These are phyloP conservation scores for Xenopus petersii DNA, from an alignment of 2,797 vertebrate species.

Conservation along the genomic window DNA sequence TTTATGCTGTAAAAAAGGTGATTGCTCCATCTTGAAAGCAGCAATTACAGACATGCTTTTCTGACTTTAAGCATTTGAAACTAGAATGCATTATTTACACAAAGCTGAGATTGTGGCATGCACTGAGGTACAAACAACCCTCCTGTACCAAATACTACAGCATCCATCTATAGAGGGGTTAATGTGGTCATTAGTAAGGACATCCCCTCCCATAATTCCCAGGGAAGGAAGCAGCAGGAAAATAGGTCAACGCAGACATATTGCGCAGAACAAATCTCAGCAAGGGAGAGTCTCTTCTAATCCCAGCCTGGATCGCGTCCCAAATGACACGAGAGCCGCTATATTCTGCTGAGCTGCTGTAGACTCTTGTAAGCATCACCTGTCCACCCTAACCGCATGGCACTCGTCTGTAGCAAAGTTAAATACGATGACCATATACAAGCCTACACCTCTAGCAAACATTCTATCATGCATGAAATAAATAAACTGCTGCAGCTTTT, in stretches of 20 bases:
- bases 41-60: conserved; percentile 1
- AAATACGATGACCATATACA: not conserved
- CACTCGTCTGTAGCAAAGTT: not conserved
- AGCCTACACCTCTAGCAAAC: not conserved
- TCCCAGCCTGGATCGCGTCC: conserved; percentile 26
- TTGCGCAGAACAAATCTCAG: conserved; percentile 41
- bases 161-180: conserved; percentile 17
- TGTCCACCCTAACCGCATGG: not conserved
- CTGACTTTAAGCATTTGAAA: conserved; percentile 18
- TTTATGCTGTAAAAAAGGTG: no score
- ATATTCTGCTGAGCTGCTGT: conserved; percentile 6
- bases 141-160: conserved; percentile 22
- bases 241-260: conserved; percentile 46
- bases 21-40: conserved; percentile 4
- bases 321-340: conserved; percentile 35
- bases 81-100: conserved; percentile 20
- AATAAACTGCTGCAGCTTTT: not conserved
- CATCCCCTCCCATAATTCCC: conserved; percentile 35
- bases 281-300: conserved; percentile 41
- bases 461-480: not conserved
- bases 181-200: conserved; percentile 32
- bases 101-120: not conserved
- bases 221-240: conserved; percentile 28
- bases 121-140: conserved; percentile 24
- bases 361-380: not conserved